Conservation (phyloP, 2,888 invertebrate species). For the Bugulina stolonifera region DNA sequence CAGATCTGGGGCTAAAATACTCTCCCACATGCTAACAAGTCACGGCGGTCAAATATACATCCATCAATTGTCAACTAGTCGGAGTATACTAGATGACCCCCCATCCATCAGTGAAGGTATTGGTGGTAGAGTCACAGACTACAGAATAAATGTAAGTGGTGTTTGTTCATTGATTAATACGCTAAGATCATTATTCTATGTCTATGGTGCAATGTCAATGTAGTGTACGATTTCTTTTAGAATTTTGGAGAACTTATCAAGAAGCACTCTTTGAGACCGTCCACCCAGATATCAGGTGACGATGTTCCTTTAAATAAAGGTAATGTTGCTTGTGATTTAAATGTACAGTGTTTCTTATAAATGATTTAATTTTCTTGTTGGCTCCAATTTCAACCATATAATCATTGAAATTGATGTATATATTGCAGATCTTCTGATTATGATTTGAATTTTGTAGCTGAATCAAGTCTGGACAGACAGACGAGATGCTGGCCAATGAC, state of each 20-base stretch:
- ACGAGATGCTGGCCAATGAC: constrained; percentile 75
- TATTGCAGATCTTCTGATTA: no score
- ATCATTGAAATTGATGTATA: no score
- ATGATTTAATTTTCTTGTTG: background rate
- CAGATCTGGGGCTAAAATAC: constrained; percentile 68
- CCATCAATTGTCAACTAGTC: constrained; percentile 75
- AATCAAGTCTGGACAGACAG: constrained; percentile 64
- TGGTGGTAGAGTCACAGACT: constrained; percentile 88
- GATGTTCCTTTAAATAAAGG: constrained; percentile 40
- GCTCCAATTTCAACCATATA: background rate
- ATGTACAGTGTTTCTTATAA: no score
- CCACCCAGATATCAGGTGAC: constrained; percentile 57
- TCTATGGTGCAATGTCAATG: no score
- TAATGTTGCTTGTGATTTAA: no score
- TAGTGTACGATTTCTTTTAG: no score
- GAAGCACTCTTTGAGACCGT: constrained; percentile 71
- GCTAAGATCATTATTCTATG: no score
- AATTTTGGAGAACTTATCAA: constrained; percentile 86
- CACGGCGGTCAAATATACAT: constrained; percentile 95
- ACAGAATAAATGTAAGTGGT: constrained; percentile 60
- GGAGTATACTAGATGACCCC: constrained; percentile 85
- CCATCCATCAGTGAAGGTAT: constrained; percentile 90
- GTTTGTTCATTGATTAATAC: no score
- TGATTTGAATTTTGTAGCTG: constrained; percentile 36
- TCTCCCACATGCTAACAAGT: constrained; percentile 85